Base-by-base conservation (phyloP, 2,113 vertebrate genomes). In the Vidua chalybeata region DNA sequence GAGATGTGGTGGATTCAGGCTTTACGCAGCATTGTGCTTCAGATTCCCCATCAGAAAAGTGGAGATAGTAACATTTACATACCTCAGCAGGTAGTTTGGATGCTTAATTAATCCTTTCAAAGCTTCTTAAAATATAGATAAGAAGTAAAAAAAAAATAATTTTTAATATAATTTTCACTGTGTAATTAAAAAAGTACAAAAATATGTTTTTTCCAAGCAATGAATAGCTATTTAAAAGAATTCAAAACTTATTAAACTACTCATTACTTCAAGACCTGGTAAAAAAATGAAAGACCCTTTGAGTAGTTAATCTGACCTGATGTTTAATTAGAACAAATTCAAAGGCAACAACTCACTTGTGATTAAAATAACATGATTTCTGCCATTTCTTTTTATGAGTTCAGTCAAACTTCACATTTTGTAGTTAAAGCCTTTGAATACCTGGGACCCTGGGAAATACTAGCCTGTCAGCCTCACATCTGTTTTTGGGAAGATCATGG, bases 91-190 rank as follows among this genome's bases (percentile, higher is more conserved):
- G 72, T 86, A 76, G 35, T 86, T 81, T 84, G 69, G 69, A 93
- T 84, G 81, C 39, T 92, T 96, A 93, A 95, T 92, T 95, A 96
- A 93, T 95, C 43, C 72, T 95, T 93, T 46, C 68, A 93, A 96
- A 94, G 80, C 89, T 81, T 73, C 87, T 77, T 92, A 94, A 90
- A 91, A 69, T 56, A 61, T 15, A 95, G 85, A 93, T 79, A 90
- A 93, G 80, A 87, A 91, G 46, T 55, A 14, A 78, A 91, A 89
- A 35, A 85, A 92, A 77, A 83, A 72, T 28, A 87, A 41, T 46
- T 77, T 81, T 75, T 39, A 80, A 87, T 73, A 73, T 59, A 39
- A 61, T 87, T 95, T 97, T 87, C 61, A 80, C 41, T 31, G 28
- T 56, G 64, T 77, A 94, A 94, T 94, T 94, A 13, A 93, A 96